Evolutionary conservation across 1,140 invertebrate species (phyloP), one percentile per base, ranked within the genome.

Genomic region (Drosophila setifemur): DNA sequence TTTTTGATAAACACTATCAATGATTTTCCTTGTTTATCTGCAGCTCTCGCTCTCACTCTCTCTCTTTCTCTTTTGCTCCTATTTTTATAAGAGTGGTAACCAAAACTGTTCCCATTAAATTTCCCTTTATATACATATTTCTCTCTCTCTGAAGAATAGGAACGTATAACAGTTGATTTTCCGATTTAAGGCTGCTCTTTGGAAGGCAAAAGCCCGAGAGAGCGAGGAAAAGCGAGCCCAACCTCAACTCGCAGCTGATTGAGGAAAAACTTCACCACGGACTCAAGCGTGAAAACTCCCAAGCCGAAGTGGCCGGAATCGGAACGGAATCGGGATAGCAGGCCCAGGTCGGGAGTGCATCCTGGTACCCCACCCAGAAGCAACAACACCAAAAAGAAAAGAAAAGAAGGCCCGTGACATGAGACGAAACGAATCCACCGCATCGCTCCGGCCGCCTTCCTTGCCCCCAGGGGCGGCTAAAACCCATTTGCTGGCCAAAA

Each of bases 1-100:
- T n/a, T 67, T 81, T 63, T 78, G 70, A 79, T 79, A 79, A 85
- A 66, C 64, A 74, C 70, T 74, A 72, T 68, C 79, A 74, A 52
- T 68, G 55, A 16, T 45, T 19, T 43, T 45, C 29, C 63, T 64
- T 69, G 42, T 73, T 66, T 61, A 53, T 53, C 42, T 54, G 23
- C 35, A 44, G 23, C 37, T 64, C 55, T 37, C 43, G 28, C 21
- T 58, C n/a, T 26, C 21, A 7, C 5, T n/a, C n/a, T n/a, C n/a
- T n/a, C n/a, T n/a, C n/a, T n/a, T n/a, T n/a, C n/a, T n/a, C n/a
- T n/a, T n/a, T n/a, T n/a, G n/a, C n/a, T n/a, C n/a, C n/a, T 29
- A 1, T n/a, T 16, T 0, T 9, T 37, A 37, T 37, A 37, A 37
- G 33, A 37, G 14, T 1, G 8, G 8, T 4, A 5, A 0, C 14